Evolutionary conservation across 2,113 vertebrate species (phyloP), one percentile per base, ranked within the genome.

Genomic region (Pelusios castaneus): DNA sequence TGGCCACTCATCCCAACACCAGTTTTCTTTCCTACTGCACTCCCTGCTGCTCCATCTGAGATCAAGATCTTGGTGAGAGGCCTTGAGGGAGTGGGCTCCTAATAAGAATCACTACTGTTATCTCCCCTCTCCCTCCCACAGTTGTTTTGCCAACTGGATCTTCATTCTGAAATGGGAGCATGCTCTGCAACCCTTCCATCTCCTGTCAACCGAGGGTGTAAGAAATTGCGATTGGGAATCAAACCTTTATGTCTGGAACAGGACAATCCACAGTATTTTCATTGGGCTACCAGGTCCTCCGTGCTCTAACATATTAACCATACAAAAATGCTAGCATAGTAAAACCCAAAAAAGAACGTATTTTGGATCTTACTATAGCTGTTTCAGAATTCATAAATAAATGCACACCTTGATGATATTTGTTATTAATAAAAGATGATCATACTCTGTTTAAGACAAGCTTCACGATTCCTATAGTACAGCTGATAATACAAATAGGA

Each of bases 21-120:
- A 95, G 73, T 94, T 91, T 94, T 85, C 83, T 76, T 93, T 95
- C 80, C 88, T 43, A 22, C 21, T 85, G 90, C 85, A 94, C 27
- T 91, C n/a, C 47, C 24, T 94, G 76, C 27, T n/a, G n/a, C 88
- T 84, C 84, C 83, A 34, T 73, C 85, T 87, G 92, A 54, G 19
- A 41, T 41, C n/a, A 73, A 75, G 70, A 75, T 43, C 38, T 25
- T 75, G 38, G 19, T 54, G 82, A 89, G 56, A 82, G 16, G 10
- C 58, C 52, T 34, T 34, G 75, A 88, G 88, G 67, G 58, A 17
- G 16, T 6, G 94, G 73, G 7, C 55, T 85, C 94, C 94, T 78
- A 31, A 54, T 76, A 51, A 60, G 25, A 41, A 80, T 85, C 45
- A 34, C 55, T 94, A 70, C 43, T 31, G 60, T 56, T 17, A 55